A percentile compares a stretch with the other conserved stretches of the same genome.
Conservation (phyloP, 1,140 invertebrate genomes). For the Mya arenaria region DNA sequence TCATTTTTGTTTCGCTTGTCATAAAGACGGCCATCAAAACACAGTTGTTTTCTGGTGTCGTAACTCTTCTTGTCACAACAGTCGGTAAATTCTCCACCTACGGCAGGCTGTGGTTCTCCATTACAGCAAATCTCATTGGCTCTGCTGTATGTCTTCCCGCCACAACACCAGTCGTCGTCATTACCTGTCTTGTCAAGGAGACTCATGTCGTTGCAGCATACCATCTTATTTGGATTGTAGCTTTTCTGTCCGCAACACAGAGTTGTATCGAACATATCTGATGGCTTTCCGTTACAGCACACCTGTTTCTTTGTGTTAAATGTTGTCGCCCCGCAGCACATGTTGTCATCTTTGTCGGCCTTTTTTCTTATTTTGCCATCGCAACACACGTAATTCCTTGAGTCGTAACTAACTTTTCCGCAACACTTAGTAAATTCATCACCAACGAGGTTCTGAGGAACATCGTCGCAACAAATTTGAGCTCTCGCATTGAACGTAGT, state of each 20-base stretch:
- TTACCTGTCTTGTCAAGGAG: slow-evolving; percentile 30
- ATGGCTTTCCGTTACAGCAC: slow-evolving; percentile 43
- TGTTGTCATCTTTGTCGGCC: slow-evolving; percentile 31
- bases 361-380: slow-evolving; percentile 37
- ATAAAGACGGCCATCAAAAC: slow-evolving; percentile 25
- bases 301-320: slow-evolving; percentile 32
- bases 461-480: slow-evolving; percentile 40
- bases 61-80: slow-evolving; percentile 48
- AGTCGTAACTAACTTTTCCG: slow-evolving; percentile 33
- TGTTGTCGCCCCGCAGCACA: slow-evolving; percentile 45
- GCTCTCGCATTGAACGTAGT: slow-evolving; percentile 26
- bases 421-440: slow-evolving; percentile 39
- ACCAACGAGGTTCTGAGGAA: slow-evolving; percentile 29
- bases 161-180: slow-evolving; percentile 52
- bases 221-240: slow-evolving; percentile 18
- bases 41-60: slow-evolving; percentile 37
- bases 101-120: slow-evolving; percentile 26
- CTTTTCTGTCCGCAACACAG: slow-evolving; percentile 45
- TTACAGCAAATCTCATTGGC: slow-evolving; percentile 44
- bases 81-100: slow-evolving; percentile 5
- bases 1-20: slow-evolving; percentile 38
- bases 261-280: background rate
- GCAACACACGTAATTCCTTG: slow-evolving; percentile 22
- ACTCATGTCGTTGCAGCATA: slow-evolving; percentile 44
- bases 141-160: slow-evolving; percentile 39